Evolutionary conservation across 2,113 vertebrate genomes (phyloP), one percentile per base, ranked within the genome.

Genomic region (Gymnobelideus leadbeateri): DNA sequence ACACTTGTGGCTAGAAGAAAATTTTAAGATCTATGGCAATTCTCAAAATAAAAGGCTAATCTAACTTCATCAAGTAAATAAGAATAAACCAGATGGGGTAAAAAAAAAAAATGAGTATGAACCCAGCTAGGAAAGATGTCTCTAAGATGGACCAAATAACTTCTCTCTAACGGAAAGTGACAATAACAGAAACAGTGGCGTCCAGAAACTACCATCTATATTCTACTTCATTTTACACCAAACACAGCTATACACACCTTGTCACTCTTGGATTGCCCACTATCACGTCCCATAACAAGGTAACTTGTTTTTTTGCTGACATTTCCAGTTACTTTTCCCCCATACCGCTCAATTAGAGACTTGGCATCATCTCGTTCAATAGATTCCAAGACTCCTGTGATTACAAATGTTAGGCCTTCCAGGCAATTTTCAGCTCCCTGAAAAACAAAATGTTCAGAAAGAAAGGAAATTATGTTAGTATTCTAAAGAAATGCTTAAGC

Each of bases 371-470:
- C 99, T 53, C 99, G 98, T 95, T 99, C 99, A 97, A 99, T 99
- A 2, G 99, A 99, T 98, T 99, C 99, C 97, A 99, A 96, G 92
- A 99, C 99, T 0, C 99, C 99, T 0, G 99, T 99, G 98, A 99
- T 98, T 46, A 99, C 99, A 96, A 99, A 99, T 0, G 98, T 99
- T 96, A 99, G 98, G 21, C 99, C 99, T 98, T 99, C 99, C 98
- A 99, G 97, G 97, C 99, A 99, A 98, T 99, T 99, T 93, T 99
- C 99, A 94, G 98, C 99, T 96, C 99, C 99, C 99, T 99, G 97
- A 95, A 97, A 98, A 95, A 0, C 55, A 98, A 93, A 98, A 96
- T 61, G 92, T 97, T 95, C 89, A 96, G 97, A 49, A 49, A 4
- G 47, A 49, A 49, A 96, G 97, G 97, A 97, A 28, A 25, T 97